Conservation (phyloP, 2,797 vertebrate species). For the Hypotaenidia okinawae region DNA sequence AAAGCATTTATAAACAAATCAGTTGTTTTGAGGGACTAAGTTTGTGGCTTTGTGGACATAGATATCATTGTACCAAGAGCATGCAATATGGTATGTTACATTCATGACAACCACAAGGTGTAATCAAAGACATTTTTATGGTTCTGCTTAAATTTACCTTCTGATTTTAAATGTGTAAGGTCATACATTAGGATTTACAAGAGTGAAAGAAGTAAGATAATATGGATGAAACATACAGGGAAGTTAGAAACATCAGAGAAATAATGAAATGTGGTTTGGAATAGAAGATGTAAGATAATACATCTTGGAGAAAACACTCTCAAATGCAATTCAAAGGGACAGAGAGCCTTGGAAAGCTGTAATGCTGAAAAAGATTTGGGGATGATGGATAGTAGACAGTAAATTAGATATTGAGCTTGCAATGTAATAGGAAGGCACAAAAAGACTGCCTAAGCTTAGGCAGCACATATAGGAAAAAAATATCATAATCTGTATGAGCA, state of each 20-base stretch:
- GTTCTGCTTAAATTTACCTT: background rate
- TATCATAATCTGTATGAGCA: background rate
- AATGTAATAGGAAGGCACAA: background rate
- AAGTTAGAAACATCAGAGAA: background rate
- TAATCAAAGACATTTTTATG: background rate
- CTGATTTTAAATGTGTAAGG: background rate
- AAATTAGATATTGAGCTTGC: conserved; percentile 36
- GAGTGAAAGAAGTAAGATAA: background rate
- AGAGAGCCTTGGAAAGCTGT: background rate
- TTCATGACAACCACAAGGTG: background rate
- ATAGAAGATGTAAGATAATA: background rate
- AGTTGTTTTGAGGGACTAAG: background rate
- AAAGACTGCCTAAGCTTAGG: background rate
- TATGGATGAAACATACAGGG: background rate
- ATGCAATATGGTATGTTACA: background rate
- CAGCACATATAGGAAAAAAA: background rate
- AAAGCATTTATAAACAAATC: background rate
- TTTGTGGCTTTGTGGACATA: background rate
- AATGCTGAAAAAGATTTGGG: background rate
- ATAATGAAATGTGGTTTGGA: background rate
- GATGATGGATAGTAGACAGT: conserved; percentile 15
- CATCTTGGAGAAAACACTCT: background rate
- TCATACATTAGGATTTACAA: background rate
- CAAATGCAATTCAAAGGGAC: background rate
- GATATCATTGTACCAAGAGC: background rate